phyloP scores from a whole-genome alignment of 2,113 vertebrate species.

The Scomber japonicus region DNA sequence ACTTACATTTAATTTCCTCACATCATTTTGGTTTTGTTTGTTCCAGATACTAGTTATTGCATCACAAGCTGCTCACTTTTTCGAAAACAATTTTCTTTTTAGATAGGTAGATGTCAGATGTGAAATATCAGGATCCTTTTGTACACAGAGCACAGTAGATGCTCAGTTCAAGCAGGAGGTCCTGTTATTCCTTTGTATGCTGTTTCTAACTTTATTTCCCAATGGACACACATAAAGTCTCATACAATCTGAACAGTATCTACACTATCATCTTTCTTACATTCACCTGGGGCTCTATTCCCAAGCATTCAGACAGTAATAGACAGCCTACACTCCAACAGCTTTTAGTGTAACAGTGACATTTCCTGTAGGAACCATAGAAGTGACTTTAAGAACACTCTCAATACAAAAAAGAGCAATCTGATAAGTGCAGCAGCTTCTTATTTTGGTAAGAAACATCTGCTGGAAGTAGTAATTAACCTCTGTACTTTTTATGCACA shows the following conservation, averaged over 20 bases:
- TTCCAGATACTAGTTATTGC: background rate
- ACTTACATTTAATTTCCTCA: slow-evolving; percentile 12
- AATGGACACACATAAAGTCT: background rate
- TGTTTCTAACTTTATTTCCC: slow-evolving; percentile 6
- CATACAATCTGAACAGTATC: background rate
- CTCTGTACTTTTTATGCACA: too few species aligned
- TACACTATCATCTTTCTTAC: background rate
- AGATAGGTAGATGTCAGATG: slow-evolving; percentile 1
- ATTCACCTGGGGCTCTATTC: background rate
- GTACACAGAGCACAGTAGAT: slow-evolving; percentile 8
- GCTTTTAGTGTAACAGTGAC: background rate
- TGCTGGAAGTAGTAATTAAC: too few species aligned
- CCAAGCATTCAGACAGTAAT: background rate
- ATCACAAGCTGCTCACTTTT: background rate
- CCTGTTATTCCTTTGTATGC: background rate
- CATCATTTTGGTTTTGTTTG: slow-evolving; percentile 1
- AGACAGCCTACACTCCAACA: background rate
- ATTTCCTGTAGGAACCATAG: background rate
- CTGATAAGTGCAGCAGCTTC: too few species aligned
- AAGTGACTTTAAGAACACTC: background rate
- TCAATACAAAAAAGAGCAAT: background rate
- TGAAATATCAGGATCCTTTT: slow-evolving; percentile 14
- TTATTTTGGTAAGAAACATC: too few species aligned
- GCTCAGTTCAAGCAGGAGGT: slow-evolving; percentile 11
- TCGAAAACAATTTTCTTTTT: slow-evolving; percentile 20